These are phyloP conservation scores for Petrocephalus zakoni DNA, from an alignment of 2,113 vertebrate species.

Conservation along the genomic window DNA sequence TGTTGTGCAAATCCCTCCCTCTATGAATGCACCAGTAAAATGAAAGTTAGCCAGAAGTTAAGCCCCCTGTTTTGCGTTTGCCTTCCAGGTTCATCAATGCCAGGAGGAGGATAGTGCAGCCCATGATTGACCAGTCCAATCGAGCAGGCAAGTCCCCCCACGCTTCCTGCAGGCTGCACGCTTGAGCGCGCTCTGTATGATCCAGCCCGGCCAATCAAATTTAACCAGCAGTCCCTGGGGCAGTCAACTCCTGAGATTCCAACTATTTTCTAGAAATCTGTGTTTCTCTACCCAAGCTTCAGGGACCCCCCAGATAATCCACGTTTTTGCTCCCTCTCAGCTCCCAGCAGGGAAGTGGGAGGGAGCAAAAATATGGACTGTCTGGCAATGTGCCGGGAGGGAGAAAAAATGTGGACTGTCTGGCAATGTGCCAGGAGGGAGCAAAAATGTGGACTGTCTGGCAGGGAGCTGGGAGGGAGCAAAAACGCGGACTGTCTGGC, in stretches of 20 bases:
- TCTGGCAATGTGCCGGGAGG: too few species aligned
- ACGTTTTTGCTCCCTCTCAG: background rate
- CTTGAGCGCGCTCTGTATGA: background rate
- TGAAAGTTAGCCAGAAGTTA: background rate
- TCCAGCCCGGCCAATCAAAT: background rate
- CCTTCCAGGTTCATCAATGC: conserved; percentile 92
- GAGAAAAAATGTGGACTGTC: too few species aligned
- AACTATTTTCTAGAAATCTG: background rate
- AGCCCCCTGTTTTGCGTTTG: background rate
- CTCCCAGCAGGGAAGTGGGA: background rate
- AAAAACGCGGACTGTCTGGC: too few species aligned
- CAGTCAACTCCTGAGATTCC: background rate
- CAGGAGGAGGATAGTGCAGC: conserved; percentile 92
- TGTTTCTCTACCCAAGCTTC: background rate
- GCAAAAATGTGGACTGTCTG: too few species aligned
- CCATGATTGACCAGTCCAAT: conserved; percentile 97
- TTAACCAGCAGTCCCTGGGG: conserved; percentile 19
- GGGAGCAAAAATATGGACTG: too few species aligned
- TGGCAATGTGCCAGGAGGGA: background rate
- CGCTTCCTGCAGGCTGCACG: background rate
- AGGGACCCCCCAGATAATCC: background rate
- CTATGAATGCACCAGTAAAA: background rate
- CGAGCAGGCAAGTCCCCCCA: conserved; percentile 76
- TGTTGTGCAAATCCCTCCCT: background rate
- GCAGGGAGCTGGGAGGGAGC: too few species aligned